A percentile compares a stretch with the other conserved stretches of the same genome.
Evolutionary conservation across 2,113 vertebrate genomes (phyloP).

Genomic region (Chitala chitala): DNA sequence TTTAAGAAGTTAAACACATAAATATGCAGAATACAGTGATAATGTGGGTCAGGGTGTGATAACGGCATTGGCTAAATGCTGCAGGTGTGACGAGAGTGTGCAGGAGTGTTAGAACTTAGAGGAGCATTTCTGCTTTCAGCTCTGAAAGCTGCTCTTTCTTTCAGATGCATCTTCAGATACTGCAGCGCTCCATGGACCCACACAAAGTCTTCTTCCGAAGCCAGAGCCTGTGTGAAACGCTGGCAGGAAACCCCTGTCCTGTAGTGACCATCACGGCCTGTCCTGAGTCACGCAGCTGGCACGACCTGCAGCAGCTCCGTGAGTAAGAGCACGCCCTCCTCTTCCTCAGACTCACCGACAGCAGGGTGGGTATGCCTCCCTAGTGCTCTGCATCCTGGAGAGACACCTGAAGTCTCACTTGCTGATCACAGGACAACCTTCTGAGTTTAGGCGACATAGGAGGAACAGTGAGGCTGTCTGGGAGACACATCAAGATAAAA

Average conservation of each 20-base stretch:
- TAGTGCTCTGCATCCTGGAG: too few relatives aligned
- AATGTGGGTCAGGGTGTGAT: background rate
- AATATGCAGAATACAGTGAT: too few relatives aligned
- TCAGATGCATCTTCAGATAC: conserved; percentile 76
- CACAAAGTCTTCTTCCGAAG: conserved; percentile 72
- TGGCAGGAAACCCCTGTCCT: conserved; percentile 79
- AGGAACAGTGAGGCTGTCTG: too few relatives aligned
- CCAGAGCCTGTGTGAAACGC: conserved; percentile 70
- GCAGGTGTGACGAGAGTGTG: background rate
- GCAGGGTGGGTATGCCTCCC: too few relatives aligned
- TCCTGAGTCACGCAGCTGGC: conserved; percentile 62
- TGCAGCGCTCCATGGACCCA: conserved; percentile 65
- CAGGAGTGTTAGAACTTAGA: background rate
- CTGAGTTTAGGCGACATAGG: too few relatives aligned
- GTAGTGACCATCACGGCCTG: conserved; percentile 83
- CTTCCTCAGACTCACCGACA: too few relatives aligned
- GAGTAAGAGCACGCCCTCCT: conserved; percentile 50
- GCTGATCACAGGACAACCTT: too few relatives aligned
- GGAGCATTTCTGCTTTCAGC: background rate
- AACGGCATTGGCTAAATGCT: background rate
- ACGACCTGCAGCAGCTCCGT: conserved; percentile 75
- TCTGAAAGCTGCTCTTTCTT: conserved; percentile 23
- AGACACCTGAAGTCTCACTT: too few relatives aligned
- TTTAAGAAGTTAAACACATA: too few relatives aligned
- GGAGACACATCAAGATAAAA: too few relatives aligned